Evolutionary conservation across 23 tunicate genomes (phyloP), one percentile per base, ranked within the genome.

Genomic region (Styela plicata): DNA sequence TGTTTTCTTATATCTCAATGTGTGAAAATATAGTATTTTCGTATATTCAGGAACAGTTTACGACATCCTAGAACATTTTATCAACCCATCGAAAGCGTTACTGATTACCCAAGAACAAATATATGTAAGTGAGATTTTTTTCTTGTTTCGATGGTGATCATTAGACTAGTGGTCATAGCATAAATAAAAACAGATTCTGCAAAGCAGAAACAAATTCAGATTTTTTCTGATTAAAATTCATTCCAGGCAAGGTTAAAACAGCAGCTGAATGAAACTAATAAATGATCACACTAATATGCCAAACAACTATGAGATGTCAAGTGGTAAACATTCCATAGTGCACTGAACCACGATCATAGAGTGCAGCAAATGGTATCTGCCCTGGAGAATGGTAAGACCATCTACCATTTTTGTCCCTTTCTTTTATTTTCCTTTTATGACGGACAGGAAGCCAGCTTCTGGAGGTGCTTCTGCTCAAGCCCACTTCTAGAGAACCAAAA

Each of bases 21-120:
- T 61, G 21, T 19, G 19, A 19, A 61, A 19, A 21, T 61, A 61
- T 61, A 61, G 21, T 61, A 19, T 19, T 61, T 19, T 61, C 64
- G 64, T 19, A 61, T 61, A 21, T 71, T 30, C 77, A 71, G 77
- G 17, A 71, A 71, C 17, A 71, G 77, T 30, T 71, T 71, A 17
- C 5, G 77, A 31, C 77, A 71, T 27, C 34, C 36, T 18, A 71
- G 35, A 71, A 71, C 77, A 71, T 71, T 71, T 32, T 32, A 32
- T 71, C 77, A 71, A 71, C 77, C 77, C 17, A 28, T 71, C 20
- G 7, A 22, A 21, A 34, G 34, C 3, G 36, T 2, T 3, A 71
- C 29, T 3, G 34, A 27, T 26, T 22, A 21, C 16, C 77, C 77
- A 34, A 71, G 34, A 71, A 34, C 36, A 30, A 44, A 44, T 44